Evolutionary conservation across 2,113 vertebrate species (phyloP), one percentile per base, ranked within the genome.

Genomic region (Gallinago undulata): DNA sequence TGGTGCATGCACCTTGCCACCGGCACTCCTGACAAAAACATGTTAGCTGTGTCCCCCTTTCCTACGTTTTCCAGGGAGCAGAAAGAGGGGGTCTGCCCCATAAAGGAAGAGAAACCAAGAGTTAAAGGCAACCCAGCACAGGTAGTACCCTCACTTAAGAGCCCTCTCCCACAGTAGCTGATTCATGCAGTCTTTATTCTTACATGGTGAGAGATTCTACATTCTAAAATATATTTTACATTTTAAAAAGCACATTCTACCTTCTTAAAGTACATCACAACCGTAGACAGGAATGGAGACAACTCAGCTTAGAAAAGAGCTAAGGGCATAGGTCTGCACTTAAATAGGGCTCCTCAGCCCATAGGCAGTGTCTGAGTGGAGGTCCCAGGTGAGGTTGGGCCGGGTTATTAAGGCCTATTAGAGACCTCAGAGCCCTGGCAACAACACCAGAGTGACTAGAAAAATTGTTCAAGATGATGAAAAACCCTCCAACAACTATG

Each of bases 281-380:
- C 19, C 3, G 27, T 0, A 33, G n/a, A 23, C 1, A 4, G 1
- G 4, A 3, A 11, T 35, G 1, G 12, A 74, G 10, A 39, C 3
- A 53, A 2, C 6, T 57, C 47, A 74, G 15, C 16, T 27, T 6
- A 19, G 9, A 19, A 39, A 66, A 24, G 4, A 48, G 13, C 3
- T 33, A 17, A 27, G 17, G 3, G 1, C 35, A 24, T 22, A 62
- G 12, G 10, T 16, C 37, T 66, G 41, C 11, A 21, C 18, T 62
- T 33, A 81, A 64, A 74, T 48, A 51, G 9, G 17, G 6, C 4
- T 74, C 27, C 57, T 76, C 8, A 9, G 6, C 13, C 21, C 13
- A 21, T 0, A 3, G 25, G 50, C 19, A 25, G 3, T 4, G 7
- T 27, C 7, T 33, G 21, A 9, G 3, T 62, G 8, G 9, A 33